Evolutionary conservation across 2,888 invertebrate genomes (phyloP), one percentile per base, ranked within the genome.

Genomic region (Stenchaetothrips biformis): DNA sequence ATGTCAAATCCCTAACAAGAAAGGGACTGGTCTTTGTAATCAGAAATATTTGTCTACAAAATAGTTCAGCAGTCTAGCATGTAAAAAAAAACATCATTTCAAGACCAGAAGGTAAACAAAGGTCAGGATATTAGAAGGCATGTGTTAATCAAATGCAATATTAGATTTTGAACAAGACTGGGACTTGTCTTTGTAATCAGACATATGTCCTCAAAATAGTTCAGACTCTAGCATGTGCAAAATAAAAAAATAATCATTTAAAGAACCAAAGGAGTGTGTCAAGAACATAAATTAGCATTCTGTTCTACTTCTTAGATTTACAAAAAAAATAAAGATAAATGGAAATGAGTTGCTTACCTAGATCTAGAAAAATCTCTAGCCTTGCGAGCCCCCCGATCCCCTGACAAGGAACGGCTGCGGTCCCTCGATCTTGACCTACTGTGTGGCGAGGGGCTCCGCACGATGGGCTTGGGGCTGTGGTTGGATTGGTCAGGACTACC

Each of bases 371-470:
- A 74, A n/a, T 74, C 67, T 11, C 67, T 74, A 1, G 67, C 25
- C 25, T 74, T 74, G 21, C 67, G 67, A 2, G 67, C 67, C 67
- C 67, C 67, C 11, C 67, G 67, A 7, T 74, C 67, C 67, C 67
- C 67, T 25, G 67, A 74, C 9, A 74, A 11, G 67, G 67, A 74
- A 21, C 67, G 67, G 11, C 67, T 74, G 25, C 67, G 67, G 67
- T 74, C 67, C 67, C 67, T 74, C 8, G 67, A 74, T 74, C 67
- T 74, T 25, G 67, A 74, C 67, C 67, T 21, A 74, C 67, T 74
- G 67, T 74, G 67, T 11, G 67, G 67, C 21, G 67, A 74, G 25
- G 67, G 67, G 25, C 67, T 74, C 67, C 67, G 21, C 67, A 74
- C 67, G 25, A 74, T 74, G 25, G 67, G 67, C 8, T 74, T 74